Evolutionary conservation across 2,888 invertebrate species (phyloP).

Genomic region (Isotomurus palustris): DNA sequence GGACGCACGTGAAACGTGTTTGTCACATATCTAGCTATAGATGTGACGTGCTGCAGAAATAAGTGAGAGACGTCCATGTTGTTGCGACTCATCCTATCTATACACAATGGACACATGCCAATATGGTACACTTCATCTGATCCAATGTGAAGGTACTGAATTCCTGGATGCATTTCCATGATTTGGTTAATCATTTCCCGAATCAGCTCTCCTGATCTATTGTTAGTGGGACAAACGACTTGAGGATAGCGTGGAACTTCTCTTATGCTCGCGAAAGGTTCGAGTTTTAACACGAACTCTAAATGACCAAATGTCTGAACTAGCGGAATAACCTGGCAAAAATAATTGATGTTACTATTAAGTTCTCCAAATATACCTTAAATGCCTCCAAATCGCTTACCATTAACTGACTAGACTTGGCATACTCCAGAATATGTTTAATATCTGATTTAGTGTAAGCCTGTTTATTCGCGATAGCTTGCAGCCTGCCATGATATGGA

Average conservation of each 20-base stretch:
- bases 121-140: slow-evolving; percentile 76
- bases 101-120: slow-evolving; percentile 61
- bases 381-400: slow-evolving; percentile 49
- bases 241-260: slow-evolving; percentile 60
- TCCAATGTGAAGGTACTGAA: slow-evolving; percentile 65
- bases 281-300: slow-evolving; percentile 71
- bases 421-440: slow-evolving; percentile 55
- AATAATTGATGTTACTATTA: neutral
- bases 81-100: slow-evolving; percentile 49
- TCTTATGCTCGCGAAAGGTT: slow-evolving; percentile 62
- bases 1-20: slow-evolving; percentile 49
- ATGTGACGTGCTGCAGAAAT: slow-evolving; percentile 61
- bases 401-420: slow-evolving; percentile 58
- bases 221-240: slow-evolving; percentile 66
- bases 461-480: slow-evolving; percentile 60
- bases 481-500: slow-evolving; percentile 62
- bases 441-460: slow-evolving; percentile 61
- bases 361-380: neutral
- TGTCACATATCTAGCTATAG: slow-evolving; percentile 53
- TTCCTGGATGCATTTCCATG: slow-evolving; percentile 56
- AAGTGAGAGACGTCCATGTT: slow-evolving; percentile 51
- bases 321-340: slow-evolving; percentile 62
- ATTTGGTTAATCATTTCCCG: slow-evolving; percentile 69
- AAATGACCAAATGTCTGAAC: slow-evolving; percentile 84
- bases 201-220: slow-evolving; percentile 58